A percentile compares a stretch with the other conserved stretches of the same genome.
These are phyloP conservation scores for Phasianus colchicus DNA, from an alignment of 2,113 vertebrate species.

Conservation along the genomic window DNA sequence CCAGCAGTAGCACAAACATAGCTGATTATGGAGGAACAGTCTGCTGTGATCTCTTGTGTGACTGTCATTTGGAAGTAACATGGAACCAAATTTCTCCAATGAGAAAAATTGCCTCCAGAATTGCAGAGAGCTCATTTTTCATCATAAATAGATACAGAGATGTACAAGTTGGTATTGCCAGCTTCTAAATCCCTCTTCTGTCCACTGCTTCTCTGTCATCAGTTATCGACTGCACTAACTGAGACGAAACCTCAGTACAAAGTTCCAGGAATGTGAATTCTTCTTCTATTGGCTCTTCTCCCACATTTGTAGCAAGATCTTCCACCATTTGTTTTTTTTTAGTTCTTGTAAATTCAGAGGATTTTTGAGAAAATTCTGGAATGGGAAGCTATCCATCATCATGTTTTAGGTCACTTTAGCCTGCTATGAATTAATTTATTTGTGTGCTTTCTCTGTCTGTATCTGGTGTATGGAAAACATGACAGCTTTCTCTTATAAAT, in stretches of 20 bases:
- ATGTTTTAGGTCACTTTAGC: neutral
- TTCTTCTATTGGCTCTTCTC: neutral
- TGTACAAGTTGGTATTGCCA: neutral
- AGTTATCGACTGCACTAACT: neutral
- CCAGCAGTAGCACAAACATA: neutral
- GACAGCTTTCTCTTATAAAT: neutral
- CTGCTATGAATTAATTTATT: constrained; percentile 22
- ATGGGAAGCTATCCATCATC: constrained; percentile 3
- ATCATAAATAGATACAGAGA: neutral
- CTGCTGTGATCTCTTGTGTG: neutral
- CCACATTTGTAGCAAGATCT: neutral
- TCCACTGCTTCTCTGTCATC: neutral
- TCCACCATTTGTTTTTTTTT: neutral
- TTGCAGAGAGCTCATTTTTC: neutral
- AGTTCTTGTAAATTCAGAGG: neutral
- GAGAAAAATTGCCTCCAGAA: neutral
- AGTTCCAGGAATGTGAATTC: neutral
- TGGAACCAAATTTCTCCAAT: neutral
- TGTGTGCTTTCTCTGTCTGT: neutral
- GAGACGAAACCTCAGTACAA: neutral
- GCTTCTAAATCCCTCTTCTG: neutral
- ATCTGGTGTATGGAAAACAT: neutral
- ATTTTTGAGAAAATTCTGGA: neutral
- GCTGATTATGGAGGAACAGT: neutral
- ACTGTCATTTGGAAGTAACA: neutral